A percentile compares a stretch with the other conserved stretches of the same genome.
phyloP scores from a whole-genome alignment of 2,113 vertebrate species.

The Spea multiplicata region DNA sequence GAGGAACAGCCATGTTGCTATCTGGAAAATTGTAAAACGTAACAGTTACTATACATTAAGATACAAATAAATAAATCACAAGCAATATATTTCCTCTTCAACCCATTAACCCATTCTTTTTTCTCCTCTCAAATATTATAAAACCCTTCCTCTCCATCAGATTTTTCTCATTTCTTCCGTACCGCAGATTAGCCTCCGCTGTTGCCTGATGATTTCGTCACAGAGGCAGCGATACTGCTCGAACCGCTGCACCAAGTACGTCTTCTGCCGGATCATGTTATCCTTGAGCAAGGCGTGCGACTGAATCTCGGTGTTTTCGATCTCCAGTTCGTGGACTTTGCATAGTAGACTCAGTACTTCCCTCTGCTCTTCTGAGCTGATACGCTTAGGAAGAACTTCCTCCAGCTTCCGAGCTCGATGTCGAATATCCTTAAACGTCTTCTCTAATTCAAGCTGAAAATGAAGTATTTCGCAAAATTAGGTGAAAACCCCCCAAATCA shows the following conservation, averaged over 20 bases:
- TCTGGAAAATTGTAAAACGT: constrained; percentile 59
- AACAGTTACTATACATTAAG: background rate
- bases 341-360: constrained; percentile 82
- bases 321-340: constrained; percentile 81
- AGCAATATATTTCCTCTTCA: background rate
- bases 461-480: background rate
- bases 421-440: constrained; percentile 67
- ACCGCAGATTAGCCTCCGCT: constrained; percentile 81
- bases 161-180: constrained; percentile 27
- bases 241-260: constrained; percentile 69
- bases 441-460: constrained; percentile 69
- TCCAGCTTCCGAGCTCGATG: constrained; percentile 65
- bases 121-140: background rate
- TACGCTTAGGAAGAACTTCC: constrained; percentile 69
- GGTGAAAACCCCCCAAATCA: no score
- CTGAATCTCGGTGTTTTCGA: constrained; percentile 75
- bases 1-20: constrained; percentile 74
- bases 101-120: background rate
- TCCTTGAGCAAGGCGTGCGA: constrained; percentile 76
- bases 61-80: background rate
- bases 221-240: constrained; percentile 79
- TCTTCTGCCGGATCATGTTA: constrained; percentile 75
- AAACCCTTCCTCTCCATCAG: no score
- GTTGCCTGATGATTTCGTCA: constrained; percentile 82
- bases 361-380: constrained; percentile 76